These are phyloP conservation scores for Mellilla xanthometata DNA, from an alignment of 2,888 invertebrate genomes.

Conservation along the genomic window DNA sequence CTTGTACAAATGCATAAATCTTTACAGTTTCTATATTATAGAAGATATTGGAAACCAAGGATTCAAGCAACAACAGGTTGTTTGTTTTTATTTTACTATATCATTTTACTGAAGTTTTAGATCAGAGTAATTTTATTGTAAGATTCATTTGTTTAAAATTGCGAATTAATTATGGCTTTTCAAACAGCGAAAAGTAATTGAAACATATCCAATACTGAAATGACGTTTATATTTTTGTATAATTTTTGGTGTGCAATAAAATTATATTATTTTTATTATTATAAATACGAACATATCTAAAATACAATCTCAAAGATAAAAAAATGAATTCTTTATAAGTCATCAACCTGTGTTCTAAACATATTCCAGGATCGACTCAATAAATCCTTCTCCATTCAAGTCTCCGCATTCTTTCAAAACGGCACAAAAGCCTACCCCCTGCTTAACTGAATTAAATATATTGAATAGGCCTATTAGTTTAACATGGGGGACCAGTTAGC, in stretches of 20 bases:
- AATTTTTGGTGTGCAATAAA: too few relatives aligned
- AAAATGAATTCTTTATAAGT: conserved; percentile 2
- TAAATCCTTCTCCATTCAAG: conserved; percentile 7
- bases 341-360: not conserved
- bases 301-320: not conserved
- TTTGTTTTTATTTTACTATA: too few relatives aligned
- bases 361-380: conserved; percentile 4
- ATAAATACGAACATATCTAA: not conserved
- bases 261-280: too few relatives aligned
- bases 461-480: conserved; percentile 62
- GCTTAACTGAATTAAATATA: conserved; percentile 45
- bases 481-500: conserved; percentile 33
- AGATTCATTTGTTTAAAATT: too few relatives aligned
- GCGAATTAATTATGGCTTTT: too few relatives aligned
- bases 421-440: conserved; percentile 41
- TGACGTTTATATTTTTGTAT: too few relatives aligned
- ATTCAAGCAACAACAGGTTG: not conserved
- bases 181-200: too few relatives aligned
- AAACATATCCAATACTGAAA: too few relatives aligned
- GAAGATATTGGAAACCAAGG: not conserved
- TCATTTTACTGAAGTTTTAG: too few relatives aligned
- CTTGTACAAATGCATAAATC: not conserved
- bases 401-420: conserved; percentile 31
- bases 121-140: too few relatives aligned
- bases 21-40: not conserved